These are phyloP conservation scores for Nowickia ferox DNA, from an alignment of 2,888 invertebrate species.

Conservation along the genomic window DNA sequence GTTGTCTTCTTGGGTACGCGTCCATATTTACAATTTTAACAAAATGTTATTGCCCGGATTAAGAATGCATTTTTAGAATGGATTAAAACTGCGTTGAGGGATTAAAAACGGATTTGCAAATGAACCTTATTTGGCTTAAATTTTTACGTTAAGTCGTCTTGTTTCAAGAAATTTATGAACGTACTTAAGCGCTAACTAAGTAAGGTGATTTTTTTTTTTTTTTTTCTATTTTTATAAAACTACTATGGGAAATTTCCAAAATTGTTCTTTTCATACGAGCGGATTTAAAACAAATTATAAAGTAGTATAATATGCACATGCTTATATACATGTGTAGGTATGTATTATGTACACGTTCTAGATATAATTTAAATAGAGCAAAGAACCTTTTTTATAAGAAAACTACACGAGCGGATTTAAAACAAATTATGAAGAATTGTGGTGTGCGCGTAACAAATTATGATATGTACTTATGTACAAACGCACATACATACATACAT, in stretches of 20 bases:
- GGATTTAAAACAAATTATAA: neutral
- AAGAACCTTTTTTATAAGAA: too few relatives aligned
- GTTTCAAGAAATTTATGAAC: slow-evolving; percentile 54
- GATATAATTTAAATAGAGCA: too few relatives aligned
- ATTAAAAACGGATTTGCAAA: slow-evolving; percentile 43
- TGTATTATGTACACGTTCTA: neutral
- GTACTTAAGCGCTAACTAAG: neutral
- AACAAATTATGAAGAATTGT: too few relatives aligned
- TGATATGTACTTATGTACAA: too few relatives aligned
- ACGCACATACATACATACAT: too few relatives aligned
- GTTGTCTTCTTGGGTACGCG: slow-evolving; percentile 8
- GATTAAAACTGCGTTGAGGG: slow-evolving; percentile 47
- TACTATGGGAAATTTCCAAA: slow-evolving; percentile 16
- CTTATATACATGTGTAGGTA: neutral
- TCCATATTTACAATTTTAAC: neutral
- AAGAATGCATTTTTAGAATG: slow-evolving; percentile 56
- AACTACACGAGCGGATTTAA: too few relatives aligned
- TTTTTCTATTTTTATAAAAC: neutral
- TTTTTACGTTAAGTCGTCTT: slow-evolving; percentile 24
- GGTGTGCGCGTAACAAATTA: too few relatives aligned
- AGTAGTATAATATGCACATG: neutral
- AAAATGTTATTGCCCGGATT: slow-evolving; percentile 20
- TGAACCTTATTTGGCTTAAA: slow-evolving; percentile 48
- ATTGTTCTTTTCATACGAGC: neutral
- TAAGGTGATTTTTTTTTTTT: slow-evolving; percentile 8